Evolutionary conservation across 2,888 invertebrate species (phyloP).

Genomic region (Cephonodes hylas): DNA sequence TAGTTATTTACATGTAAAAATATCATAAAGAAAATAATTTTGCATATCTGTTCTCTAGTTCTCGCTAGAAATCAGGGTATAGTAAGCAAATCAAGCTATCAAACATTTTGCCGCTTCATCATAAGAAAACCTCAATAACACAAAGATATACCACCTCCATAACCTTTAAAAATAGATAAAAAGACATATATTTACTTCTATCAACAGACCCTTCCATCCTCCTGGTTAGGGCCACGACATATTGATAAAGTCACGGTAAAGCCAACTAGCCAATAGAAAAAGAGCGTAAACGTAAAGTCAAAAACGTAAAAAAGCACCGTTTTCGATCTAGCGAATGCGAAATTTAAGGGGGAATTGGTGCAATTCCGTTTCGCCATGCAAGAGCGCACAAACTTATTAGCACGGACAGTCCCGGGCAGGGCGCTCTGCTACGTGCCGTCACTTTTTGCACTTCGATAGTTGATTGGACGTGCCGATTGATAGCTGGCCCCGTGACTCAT

Average conservation of each 20-base stretch:
- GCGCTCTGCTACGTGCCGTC: conserved; percentile 59
- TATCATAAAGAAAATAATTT: no score
- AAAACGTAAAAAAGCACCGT: conserved; percentile 37
- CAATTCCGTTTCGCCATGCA: conserved; percentile 73
- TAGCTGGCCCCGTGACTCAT: conserved; percentile 66
- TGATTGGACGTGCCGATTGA: conserved; percentile 62
- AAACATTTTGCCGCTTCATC: no score
- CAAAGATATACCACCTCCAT: no score
- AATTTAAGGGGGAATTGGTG: conserved; percentile 49
- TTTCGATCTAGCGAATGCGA: conserved; percentile 61
- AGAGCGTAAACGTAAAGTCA: background rate
- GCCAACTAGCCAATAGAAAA: background rate
- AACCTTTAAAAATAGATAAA: no score
- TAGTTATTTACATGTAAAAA: no score
- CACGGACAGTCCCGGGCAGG: conserved; percentile 26
- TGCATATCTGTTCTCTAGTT: no score
- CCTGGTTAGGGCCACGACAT: no score
- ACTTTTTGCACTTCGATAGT: conserved; percentile 70
- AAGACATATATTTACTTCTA: no score
- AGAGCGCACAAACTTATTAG: conserved; percentile 78
- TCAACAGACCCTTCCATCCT: no score
- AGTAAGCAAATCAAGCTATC: no score
- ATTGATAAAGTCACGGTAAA: background rate
- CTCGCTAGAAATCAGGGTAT: no score
- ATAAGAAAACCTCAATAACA: no score